Conservation (phyloP, 2,888 invertebrate species). For the Antitype chi region DNA sequence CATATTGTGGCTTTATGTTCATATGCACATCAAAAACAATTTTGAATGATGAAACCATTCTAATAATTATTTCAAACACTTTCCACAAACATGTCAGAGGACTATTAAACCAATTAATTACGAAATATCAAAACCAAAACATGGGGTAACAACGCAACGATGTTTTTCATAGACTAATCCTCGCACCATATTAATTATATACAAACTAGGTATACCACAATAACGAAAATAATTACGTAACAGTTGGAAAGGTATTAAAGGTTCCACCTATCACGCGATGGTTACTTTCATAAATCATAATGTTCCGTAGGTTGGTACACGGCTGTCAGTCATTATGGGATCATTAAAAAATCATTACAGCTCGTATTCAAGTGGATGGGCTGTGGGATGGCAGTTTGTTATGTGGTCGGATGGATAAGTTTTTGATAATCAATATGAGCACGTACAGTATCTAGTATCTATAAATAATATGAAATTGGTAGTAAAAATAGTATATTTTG, state of each 20-base stretch:
- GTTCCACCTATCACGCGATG: slow-evolving; percentile 83
- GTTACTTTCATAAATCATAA: slow-evolving; percentile 84
- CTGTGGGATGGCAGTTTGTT: slow-evolving; percentile 51
- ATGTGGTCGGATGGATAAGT: slow-evolving; percentile 37
- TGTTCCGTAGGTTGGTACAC: slow-evolving; percentile 67
- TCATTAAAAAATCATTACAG: slow-evolving; percentile 89
- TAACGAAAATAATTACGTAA: slow-evolving; percentile 66
- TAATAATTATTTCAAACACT: slow-evolving; percentile 43
- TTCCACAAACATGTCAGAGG: slow-evolving; percentile 39
- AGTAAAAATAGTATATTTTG: slow-evolving; percentile 3
- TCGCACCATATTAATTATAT: slow-evolving; percentile 54
- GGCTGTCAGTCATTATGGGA: slow-evolving; percentile 85
- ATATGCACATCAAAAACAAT: slow-evolving; percentile 30
- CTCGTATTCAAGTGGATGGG: slow-evolving; percentile 61
- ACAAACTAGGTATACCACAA: slow-evolving; percentile 56
- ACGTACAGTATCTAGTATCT: neutral
- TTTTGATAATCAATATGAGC: slow-evolving; percentile 13
- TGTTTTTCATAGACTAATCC: slow-evolving; percentile 36
- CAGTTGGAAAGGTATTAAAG: slow-evolving; percentile 55
- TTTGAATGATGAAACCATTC: slow-evolving; percentile 5
- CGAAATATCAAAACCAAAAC: slow-evolving; percentile 46
- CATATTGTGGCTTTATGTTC: neutral
- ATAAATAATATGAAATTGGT: neutral
- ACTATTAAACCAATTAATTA: slow-evolving; percentile 48
- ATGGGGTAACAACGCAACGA: slow-evolving; percentile 37